Evolutionary conservation across 2,797 vertebrate genomes (phyloP).

Genomic region (Calcarius lapponicus): DNA sequence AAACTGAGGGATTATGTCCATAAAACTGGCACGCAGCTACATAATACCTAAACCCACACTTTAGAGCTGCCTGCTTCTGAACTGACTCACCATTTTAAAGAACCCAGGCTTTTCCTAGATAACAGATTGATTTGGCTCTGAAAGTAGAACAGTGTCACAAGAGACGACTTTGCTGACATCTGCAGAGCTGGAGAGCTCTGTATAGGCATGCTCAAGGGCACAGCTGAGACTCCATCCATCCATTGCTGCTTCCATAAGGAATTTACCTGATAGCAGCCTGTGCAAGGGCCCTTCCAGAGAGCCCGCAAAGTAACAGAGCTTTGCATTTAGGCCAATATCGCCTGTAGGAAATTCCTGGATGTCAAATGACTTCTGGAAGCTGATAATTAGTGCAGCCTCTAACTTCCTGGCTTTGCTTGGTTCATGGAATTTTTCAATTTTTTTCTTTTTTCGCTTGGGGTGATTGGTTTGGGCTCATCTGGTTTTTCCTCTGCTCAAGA

Average conservation of each 20-base stretch:
- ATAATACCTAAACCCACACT: background rate
- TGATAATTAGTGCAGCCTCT: background rate
- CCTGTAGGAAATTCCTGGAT: background rate
- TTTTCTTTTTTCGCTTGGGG: background rate
- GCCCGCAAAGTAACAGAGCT: background rate
- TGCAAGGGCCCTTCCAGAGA: background rate
- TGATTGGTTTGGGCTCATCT: background rate
- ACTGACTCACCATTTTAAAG: background rate
- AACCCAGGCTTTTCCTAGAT: background rate
- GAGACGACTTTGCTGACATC: background rate
- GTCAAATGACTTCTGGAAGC: background rate
- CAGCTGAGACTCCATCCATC: background rate
- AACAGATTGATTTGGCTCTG: background rate
- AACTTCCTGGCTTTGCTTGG: background rate
- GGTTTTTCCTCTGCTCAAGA: background rate
- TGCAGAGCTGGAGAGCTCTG: background rate
- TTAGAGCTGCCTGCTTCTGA: background rate
- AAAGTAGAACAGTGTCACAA: background rate
- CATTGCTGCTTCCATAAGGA: background rate
- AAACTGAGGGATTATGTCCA: constrained; percentile 25
- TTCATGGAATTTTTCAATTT: background rate
- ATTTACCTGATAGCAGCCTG: background rate
- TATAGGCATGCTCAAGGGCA: background rate
- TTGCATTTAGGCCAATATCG: background rate
- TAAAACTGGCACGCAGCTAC: background rate